Evolutionary conservation across 1,140 invertebrate species (phyloP), one percentile per base, ranked within the genome.

Genomic region (Arion vulgaris): DNA sequence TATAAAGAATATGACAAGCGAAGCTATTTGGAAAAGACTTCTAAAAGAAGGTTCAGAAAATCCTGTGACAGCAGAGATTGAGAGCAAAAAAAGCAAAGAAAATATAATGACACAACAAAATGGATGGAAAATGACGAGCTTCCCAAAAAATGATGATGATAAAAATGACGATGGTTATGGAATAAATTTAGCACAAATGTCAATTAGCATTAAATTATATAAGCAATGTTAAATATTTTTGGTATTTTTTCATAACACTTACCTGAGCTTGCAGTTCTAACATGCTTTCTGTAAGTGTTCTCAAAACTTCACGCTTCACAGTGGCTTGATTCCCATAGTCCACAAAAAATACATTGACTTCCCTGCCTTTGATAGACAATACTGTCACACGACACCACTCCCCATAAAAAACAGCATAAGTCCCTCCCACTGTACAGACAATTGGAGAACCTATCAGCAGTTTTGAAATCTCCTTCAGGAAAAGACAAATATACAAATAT

Each of bases 181-280:
- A n/a, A n/a, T n/a, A n/a, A n/a, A n/a, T n/a, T n/a, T n/a, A n/a
- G n/a, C n/a, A n/a, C n/a, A n/a, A n/a, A n/a, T n/a, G n/a, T n/a
- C n/a, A n/a, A n/a, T n/a, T n/a, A n/a, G n/a, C n/a, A n/a, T n/a
- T n/a, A n/a, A n/a, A n/a, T n/a, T n/a, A n/a, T n/a, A n/a, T n/a
- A n/a, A n/a, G n/a, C n/a, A n/a, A n/a, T n/a, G n/a, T n/a, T n/a
- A n/a, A n/a, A n/a, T n/a, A n/a, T n/a, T n/a, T n/a, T n/a, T n/a
- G n/a, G n/a, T n/a, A n/a, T n/a, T n/a, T n/a, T 7, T 45, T 15
- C 15, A 45, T 45, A 45, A 45, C 15, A 66, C 62, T 32, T 28
- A 75, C 73, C 73, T 75, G 73, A 28, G 73, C 39, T 75, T 41
- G 73, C 41, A 75, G 32, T 15, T 34, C 19, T 51, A 75, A 5